These are phyloP conservation scores for Eupithecia exiguata DNA, from an alignment of 2,888 invertebrate genomes.

Conservation along the genomic window DNA sequence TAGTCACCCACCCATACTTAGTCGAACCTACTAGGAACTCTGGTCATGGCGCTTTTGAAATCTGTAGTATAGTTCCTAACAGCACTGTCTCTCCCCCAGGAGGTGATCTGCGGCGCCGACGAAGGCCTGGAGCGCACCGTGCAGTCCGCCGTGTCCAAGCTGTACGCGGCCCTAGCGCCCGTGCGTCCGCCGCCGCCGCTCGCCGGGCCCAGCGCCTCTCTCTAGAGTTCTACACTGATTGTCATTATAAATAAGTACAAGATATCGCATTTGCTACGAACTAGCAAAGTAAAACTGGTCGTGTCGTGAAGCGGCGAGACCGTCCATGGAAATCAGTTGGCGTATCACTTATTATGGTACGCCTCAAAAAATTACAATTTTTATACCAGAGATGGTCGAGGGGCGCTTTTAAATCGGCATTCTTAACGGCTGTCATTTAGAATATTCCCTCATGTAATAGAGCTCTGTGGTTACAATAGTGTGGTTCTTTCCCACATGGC, in stretches of 20 bases:
- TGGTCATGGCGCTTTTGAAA: neutral
- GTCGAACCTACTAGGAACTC: neutral
- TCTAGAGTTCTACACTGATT: neutral
- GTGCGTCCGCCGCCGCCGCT: slow-evolving; percentile 57
- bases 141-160: slow-evolving; percentile 91
- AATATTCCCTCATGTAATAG: neutral
- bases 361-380: no score
- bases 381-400: no score
- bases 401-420: no score
- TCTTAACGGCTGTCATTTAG: neutral
- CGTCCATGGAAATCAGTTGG: no score
- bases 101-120: slow-evolving; percentile 92
- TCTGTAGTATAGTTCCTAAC: neutral
- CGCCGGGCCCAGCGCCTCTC: slow-evolving; percentile 34
- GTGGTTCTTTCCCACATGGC: neutral
- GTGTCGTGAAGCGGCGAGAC: no score
- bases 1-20: no score
- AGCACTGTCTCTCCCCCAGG: slow-evolving; percentile 70
- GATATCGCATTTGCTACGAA: neutral
- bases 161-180: slow-evolving; percentile 91
- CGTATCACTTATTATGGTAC: no score
- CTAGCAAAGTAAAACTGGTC: no score
- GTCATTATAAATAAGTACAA: neutral
- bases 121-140: slow-evolving; percentile 92
- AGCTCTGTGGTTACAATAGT: neutral